These are phyloP conservation scores for Synanthedon vespiformis DNA, from an alignment of 2,888 invertebrate genomes.

Conservation along the genomic window DNA sequence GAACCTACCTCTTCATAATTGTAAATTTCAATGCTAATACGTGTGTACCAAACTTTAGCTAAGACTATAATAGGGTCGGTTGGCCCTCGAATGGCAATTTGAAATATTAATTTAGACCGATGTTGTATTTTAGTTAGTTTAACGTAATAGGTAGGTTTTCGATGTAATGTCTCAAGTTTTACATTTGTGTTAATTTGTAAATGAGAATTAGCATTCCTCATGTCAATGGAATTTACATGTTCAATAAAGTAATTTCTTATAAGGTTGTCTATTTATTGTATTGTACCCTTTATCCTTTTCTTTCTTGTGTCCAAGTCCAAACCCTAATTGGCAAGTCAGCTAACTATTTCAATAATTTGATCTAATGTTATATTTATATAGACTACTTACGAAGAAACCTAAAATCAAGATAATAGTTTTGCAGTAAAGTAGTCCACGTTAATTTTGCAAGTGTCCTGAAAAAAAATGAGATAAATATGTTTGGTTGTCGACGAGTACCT, in stretches of 20 bases:
- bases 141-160: conserved; percentile 60
- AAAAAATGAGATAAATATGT: too few species aligned
- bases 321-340: too few species aligned
- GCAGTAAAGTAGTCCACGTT: too few species aligned
- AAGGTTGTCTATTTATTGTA: conserved; percentile 36
- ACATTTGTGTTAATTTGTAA: conserved; percentile 71
- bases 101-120: conserved; percentile 53
- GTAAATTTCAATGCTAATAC: conserved; percentile 66
- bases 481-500: too few species aligned
- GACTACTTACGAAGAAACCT: too few species aligned
- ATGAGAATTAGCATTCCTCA: conserved; percentile 72
- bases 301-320: too few species aligned
- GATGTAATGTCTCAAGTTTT: conserved; percentile 70
- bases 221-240: conserved; percentile 72
- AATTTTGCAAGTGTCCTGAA: too few species aligned
- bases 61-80: conserved; percentile 31
- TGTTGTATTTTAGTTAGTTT: conserved; percentile 70
- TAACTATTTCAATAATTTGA: too few species aligned
- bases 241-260: conserved; percentile 72
- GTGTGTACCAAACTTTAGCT: conserved; percentile 62
- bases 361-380: too few species aligned
- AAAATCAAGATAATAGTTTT: too few species aligned
- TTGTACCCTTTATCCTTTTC: too few species aligned
- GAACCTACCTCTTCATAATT: conserved; percentile 66
- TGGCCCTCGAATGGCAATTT: conserved; percentile 24